These are phyloP conservation scores for Cephalopterus ornatus DNA, from an alignment of 2,113 vertebrate species.

Conservation along the genomic window DNA sequence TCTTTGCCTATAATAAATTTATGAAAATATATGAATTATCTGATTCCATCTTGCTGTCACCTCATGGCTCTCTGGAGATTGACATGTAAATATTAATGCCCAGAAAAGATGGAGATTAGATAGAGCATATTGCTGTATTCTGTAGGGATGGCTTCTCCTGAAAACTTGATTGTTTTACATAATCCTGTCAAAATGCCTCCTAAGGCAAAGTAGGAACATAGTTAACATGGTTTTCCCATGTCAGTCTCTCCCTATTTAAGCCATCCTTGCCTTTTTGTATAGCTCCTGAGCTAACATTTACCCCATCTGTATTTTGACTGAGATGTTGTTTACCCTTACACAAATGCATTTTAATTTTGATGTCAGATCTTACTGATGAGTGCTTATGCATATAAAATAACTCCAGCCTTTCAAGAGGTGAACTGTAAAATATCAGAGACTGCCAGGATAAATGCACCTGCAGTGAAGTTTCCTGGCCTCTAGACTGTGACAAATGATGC, in stretches of 20 bases:
- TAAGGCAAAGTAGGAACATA: background rate
- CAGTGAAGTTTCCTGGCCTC: background rate
- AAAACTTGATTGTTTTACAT: background rate
- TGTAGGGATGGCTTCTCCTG: background rate
- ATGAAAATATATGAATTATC: background rate
- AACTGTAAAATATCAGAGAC: background rate
- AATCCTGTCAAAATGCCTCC: conserved; percentile 5
- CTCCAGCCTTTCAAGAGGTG: background rate
- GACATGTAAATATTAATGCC: background rate
- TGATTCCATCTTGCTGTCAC: background rate
- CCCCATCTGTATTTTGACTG: background rate
- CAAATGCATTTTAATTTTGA: background rate
- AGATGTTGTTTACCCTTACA: background rate
- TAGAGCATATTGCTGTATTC: background rate
- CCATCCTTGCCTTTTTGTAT: background rate
- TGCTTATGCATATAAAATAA: background rate
- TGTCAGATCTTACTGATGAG: background rate
- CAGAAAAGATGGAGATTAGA: background rate
- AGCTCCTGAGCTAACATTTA: background rate
- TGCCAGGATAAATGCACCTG: background rate
- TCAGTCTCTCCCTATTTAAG: background rate
- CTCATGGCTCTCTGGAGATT: background rate
- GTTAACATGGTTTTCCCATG: background rate
- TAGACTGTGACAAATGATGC: background rate
- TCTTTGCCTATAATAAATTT: background rate